Percentiles rank a stretch among this genome's conserved stretches.
Conservation (phyloP, 2,113 vertebrate species). For the Deroptyus accipitrinus region DNA sequence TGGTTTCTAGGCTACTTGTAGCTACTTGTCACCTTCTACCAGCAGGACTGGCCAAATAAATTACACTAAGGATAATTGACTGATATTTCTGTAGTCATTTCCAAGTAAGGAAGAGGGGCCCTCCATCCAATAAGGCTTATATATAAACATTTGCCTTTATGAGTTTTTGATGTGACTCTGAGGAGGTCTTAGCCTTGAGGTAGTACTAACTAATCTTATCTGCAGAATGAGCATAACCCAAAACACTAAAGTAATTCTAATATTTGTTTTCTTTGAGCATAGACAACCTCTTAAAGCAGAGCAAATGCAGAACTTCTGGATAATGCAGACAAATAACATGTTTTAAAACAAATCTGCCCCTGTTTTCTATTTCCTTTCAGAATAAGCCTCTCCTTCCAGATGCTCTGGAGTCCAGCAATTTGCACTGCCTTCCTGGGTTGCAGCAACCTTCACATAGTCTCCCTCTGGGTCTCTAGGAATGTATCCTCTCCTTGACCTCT, state of each 20-base stretch:
- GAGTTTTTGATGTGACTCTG: not conserved
- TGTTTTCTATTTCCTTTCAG: not conserved
- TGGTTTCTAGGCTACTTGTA: not conserved
- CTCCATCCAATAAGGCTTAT: not conserved
- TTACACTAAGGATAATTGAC: not conserved
- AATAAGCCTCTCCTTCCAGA: slow-evolving; percentile 28
- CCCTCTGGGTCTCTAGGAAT: slow-evolving; percentile 64
- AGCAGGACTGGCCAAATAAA: not conserved
- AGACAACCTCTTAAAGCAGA: not conserved
- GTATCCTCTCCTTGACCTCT: slow-evolving; percentile 56
- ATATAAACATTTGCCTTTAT: not conserved
- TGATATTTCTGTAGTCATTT: not conserved
- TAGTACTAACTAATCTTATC: not conserved
- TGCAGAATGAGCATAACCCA: not conserved
- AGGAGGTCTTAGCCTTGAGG: not conserved
- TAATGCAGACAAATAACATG: not conserved
- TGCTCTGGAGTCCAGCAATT: not conserved
- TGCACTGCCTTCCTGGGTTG: not conserved
- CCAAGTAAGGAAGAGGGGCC: not conserved
- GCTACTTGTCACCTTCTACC: not conserved
- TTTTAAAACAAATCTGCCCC: not conserved
- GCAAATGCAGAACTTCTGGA: not conserved
- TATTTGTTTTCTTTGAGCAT: not conserved
- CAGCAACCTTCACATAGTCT: not conserved
- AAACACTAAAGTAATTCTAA: not conserved